Evolutionary conservation across 1,140 invertebrate species (phyloP), one percentile per base, ranked within the genome.

Genomic region (Stegodyphus dumicola): DNA sequence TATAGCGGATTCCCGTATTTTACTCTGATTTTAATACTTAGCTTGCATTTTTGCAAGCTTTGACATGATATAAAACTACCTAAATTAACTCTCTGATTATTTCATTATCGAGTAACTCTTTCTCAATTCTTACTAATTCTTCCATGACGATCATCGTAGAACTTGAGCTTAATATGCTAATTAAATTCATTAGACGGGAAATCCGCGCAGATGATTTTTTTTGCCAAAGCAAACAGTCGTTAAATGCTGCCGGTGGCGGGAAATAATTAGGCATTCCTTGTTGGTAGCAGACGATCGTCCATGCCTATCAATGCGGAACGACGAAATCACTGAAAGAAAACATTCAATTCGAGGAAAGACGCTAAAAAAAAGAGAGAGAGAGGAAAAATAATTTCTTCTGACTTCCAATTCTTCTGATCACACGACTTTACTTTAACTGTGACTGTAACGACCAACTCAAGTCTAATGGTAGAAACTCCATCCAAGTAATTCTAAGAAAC

Each of bases 161-260:
- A 52, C 64, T 71, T 60, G 66, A 79, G 70, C 70, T 70, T 70
- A 79, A 79, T 79, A 79, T 79, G 77, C 77, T 79, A 79, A 79
- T 79, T 79, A 79, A 70, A 54, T 7, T 65, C 77, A 79, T 79
- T 79, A 79, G 66, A 79, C 18, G 6, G 76, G 66, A 79, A 79
- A 79, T 79, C 67, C 49, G 66, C 76, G 64, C 77, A 71, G 52
- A 67, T 18, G 17, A 17, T 79, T 70, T 79, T 70, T 79, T 17
- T 70, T 17, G 11, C 18, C n/a, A 4, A 48, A 79, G 67, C 65
- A 79, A 79, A 79, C 67, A 79, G 52, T 17, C 49, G 11, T 6
- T 69, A 51, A 70, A 79, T 49, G 13, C 13, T 56, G 67, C 77
- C 77, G 69, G 65, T 53, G 53, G 77, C 52, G 56, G 10, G 48